These are phyloP conservation scores for Butorides virescens DNA, from an alignment of 2,113 vertebrate species.

Conservation along the genomic window DNA sequence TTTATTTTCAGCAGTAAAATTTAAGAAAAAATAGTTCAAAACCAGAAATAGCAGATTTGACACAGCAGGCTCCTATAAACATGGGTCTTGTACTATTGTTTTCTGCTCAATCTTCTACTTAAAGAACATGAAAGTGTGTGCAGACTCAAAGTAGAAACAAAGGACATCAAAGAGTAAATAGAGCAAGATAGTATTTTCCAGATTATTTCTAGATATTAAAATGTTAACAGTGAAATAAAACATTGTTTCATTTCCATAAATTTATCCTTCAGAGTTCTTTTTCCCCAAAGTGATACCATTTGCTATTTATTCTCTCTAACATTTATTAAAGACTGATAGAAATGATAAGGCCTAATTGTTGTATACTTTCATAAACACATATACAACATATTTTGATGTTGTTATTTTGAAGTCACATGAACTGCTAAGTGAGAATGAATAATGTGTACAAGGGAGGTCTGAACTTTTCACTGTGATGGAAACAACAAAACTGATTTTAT, in stretches of 20 bases:
- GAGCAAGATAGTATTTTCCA: neutral
- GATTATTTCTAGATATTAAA: neutral
- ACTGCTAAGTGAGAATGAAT: neutral
- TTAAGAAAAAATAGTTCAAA: neutral
- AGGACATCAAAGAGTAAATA: neutral
- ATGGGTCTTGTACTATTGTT: neutral
- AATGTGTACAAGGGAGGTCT: neutral
- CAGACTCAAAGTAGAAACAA: neutral
- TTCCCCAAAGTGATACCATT: fast-evolving
- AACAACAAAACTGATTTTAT: neutral
- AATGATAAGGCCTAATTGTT: neutral
- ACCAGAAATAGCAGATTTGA: neutral
- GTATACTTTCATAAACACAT: neutral
- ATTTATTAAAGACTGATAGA: neutral
- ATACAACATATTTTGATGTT: neutral
- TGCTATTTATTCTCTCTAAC: neutral
- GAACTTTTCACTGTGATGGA: neutral
- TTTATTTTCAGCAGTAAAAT: neutral
- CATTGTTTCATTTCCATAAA: neutral
- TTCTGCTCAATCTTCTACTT: neutral
- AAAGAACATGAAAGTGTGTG: neutral
- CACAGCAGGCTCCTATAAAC: neutral
- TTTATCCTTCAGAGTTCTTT: neutral
- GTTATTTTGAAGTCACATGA: slow-evolving; percentile 7
- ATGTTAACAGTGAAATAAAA: neutral